Evolutionary conservation across 2,113 vertebrate genomes (phyloP).

Genomic region (Tyrannus savana): DNA sequence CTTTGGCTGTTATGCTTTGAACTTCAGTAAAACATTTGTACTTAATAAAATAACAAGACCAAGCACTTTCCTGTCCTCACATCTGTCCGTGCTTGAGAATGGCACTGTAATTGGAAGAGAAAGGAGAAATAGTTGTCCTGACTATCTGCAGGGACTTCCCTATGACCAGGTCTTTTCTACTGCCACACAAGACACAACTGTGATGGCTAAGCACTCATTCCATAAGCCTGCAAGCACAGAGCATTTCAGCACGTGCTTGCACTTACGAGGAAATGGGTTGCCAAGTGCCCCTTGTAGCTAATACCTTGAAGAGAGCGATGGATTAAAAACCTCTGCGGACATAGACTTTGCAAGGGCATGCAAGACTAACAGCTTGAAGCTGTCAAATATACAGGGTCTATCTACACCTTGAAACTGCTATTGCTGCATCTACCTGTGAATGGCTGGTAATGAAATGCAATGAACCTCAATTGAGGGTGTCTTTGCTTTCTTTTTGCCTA

Average conservation of each 20-base stretch:
- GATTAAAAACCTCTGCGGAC: neutral
- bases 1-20: neutral
- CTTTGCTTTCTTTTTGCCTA: neutral
- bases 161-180: neutral
- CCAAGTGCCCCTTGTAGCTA: neutral
- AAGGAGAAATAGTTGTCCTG: neutral
- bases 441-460: neutral
- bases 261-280: neutral
- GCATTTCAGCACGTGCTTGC: neutral
- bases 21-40: neutral
- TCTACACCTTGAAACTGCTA: neutral
- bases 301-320: neutral
- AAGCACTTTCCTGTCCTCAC: neutral
- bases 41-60: neutral
- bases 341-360: neutral
- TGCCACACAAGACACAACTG: accelerated
- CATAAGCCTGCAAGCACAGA: neutral
- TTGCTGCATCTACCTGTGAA: neutral
- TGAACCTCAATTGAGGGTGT: neutral
- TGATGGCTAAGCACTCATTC: neutral
- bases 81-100: neutral
- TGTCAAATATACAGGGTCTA: neutral
- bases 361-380: neutral
- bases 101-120: neutral
- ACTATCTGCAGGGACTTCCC: neutral